phyloP scores from a whole-genome alignment of 2,113 vertebrate species.

The Gavia stellata region DNA sequence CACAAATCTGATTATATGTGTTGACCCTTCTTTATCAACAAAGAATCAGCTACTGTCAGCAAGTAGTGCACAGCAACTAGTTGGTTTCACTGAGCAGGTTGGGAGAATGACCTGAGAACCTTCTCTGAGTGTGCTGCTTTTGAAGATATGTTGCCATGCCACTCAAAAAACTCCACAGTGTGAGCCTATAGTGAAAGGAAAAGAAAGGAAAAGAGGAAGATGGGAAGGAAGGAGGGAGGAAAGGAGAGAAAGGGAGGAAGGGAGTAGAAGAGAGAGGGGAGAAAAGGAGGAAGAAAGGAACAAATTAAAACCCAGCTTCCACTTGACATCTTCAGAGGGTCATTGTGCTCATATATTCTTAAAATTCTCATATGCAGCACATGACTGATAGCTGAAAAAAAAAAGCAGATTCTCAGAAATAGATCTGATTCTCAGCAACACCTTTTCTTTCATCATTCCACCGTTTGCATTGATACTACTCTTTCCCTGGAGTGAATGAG shows the following conservation, averaged over 20 bases:
- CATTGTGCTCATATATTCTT: not conserved
- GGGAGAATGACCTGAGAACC: not conserved
- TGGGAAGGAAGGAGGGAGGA: not conserved
- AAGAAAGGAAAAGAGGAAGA: not conserved
- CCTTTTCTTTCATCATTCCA: not conserved
- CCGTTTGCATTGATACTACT: not conserved
- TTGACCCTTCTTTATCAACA: conserved; percentile 65
- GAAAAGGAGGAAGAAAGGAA: not conserved
- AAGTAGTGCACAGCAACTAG: not conserved
- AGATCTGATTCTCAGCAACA: not conserved
- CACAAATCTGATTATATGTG: conserved; percentile 62
- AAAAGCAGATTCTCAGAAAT: not conserved
- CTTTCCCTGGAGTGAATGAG: not conserved
- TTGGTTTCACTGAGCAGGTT: not conserved
- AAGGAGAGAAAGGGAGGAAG: not conserved
- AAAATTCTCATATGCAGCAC: not conserved
- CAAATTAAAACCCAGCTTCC: not conserved
- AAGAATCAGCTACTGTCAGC: conserved; percentile 62
- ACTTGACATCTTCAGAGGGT: not conserved
- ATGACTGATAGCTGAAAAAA: not conserved
- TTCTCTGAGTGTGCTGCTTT: not conserved
- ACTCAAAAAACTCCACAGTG: not conserved
- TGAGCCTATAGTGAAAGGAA: not conserved
- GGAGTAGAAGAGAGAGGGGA: not conserved
- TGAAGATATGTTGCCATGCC: not conserved